Evolutionary conservation across 2,797 vertebrate species (phyloP), one percentile per base, ranked within the genome.

Genomic region (Acridotheres tristis): DNA sequence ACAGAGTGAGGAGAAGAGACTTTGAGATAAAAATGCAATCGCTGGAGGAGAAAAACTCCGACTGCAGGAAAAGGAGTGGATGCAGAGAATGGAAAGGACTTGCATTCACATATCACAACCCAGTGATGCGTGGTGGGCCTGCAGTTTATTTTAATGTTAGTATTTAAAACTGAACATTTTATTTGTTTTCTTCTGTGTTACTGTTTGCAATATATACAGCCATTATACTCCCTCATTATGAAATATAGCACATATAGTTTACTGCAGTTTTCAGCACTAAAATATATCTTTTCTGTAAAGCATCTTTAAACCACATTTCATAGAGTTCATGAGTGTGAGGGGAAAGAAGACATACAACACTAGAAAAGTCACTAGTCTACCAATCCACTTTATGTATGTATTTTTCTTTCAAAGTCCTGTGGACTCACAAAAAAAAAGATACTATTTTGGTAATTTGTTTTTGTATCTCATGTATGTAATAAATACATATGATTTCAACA

Each of bases 381-480:
- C 87, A 88, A 84, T 76, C 53, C 54, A 71, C 84, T 93, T 97
- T 90, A 93, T 13, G 3, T 96, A 91, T 89, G 71, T 97, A 93
- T 96, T 96, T 96, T 94, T 96, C 80, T 94, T 96, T 97, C 97
- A 94, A 97, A 94, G 96, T 98, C 97, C 97, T 97, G 96, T 98
- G 98, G 98, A 98, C 96, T 98, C 97, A 90, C 95, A 96, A 90
- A 84, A 58, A 73, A 97, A 96, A 97, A 47, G 72, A 97, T 94
- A 94, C 90, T 97, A 94, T 96, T 97, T 97, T 97, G 93, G 92
- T 97, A 96, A 97, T 96, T 98, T 97, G 94, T 90, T 98, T 98
- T 97, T 98, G 89, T 98, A 98, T 98, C 96, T 97, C 93, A 66
- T 97, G 78, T 97, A 97, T 96, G 96, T 97, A 98, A 98, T 98